Base-by-base conservation (phyloP, 1,140 invertebrate genomes). In the Meloidogyne floridensis region DNA sequence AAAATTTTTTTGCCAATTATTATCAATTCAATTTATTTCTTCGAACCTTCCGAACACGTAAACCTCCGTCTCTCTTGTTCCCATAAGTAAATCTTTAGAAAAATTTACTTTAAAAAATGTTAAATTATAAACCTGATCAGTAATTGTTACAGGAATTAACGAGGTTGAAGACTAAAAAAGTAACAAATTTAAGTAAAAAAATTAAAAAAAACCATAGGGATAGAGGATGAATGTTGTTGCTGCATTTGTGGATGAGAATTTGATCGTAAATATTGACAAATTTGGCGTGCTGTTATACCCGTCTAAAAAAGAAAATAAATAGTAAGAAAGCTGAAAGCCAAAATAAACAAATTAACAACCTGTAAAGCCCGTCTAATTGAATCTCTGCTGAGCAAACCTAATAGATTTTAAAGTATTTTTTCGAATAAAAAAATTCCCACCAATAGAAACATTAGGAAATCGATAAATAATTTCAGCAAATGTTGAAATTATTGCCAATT, bases 261-360 rank as follows among this genome's bases (percentile, higher is more conserved):
- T 47, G 84, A 47, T 15, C 80, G 59, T 6, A 85, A 69, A 59
- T 85, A 85, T 43, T 80, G 86, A 32, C 72, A 81, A 51, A 85
- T 85, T 75, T 85, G 84, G 9, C 75, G 43, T 7, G 86, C 86
- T 7, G 84, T 85, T 71, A 85, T 87, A n/a, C 84, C 84, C 15
- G 82, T 70, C 54, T 85, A 69, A 51, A 84, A 84, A 32, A 65
- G 4, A 9, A 72, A 32, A 32, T 32, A 2, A 1, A 32, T 0
- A 32, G 32, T 32, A 32, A 32, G 32, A 2, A 3, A 20, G 51
- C 3, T 13, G 2, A 69, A 18, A 5, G 76, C 1, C 75, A 10
- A 20, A 32, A 80, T 5, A 42, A 1, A 13, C 6, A 42, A 10
- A 5, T 53, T n/a, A 20, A 3, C 9, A 7, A 82, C 84, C 71